Conservation (phyloP, 2,113 vertebrate genomes). For the Ptilonorhynchus violaceus region DNA sequence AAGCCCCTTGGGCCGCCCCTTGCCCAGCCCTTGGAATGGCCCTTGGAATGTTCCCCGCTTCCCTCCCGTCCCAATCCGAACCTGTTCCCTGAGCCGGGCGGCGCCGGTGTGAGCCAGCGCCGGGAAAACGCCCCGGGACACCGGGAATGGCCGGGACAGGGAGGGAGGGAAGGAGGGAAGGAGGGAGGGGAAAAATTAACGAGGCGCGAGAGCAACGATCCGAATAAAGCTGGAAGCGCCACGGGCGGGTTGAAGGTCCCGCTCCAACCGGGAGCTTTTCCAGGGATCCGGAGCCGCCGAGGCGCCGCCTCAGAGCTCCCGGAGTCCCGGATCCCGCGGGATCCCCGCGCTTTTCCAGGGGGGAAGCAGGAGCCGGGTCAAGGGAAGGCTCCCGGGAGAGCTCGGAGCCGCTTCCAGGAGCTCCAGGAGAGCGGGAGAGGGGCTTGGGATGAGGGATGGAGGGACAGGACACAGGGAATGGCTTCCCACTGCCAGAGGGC, state of each 20-base stretch:
- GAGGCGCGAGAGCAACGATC: neutral
- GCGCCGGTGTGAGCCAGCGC: neutral
- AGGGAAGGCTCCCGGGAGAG: neutral
- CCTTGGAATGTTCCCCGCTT: too few species aligned
- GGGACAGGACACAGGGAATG: neutral
- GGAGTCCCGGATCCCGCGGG: fast-evolving
- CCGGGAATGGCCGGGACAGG: neutral
- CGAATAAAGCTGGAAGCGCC: neutral
- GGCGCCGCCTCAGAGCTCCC: fast-evolving
- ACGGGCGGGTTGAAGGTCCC: constrained; percentile 36
- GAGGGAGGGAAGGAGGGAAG: too few species aligned
- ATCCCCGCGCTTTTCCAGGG: neutral
- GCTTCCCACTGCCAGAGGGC: neutral
- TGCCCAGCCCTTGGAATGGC: neutral
- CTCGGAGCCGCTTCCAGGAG: neutral
- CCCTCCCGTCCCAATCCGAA: neutral
- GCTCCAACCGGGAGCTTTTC: fast-evolving
- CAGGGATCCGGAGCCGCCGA: neutral
- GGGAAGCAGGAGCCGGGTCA: neutral
- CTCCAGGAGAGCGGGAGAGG: neutral
- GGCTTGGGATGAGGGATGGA: neutral
- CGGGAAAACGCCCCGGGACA: neutral
- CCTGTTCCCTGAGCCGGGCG: neutral
- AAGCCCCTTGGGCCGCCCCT: too few species aligned
- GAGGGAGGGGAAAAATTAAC: constrained; percentile 20